A percentile compares a stretch with the other conserved stretches of the same genome.
Conservation (phyloP, 2,888 invertebrate genomes). For the Diarsia rubi region DNA sequence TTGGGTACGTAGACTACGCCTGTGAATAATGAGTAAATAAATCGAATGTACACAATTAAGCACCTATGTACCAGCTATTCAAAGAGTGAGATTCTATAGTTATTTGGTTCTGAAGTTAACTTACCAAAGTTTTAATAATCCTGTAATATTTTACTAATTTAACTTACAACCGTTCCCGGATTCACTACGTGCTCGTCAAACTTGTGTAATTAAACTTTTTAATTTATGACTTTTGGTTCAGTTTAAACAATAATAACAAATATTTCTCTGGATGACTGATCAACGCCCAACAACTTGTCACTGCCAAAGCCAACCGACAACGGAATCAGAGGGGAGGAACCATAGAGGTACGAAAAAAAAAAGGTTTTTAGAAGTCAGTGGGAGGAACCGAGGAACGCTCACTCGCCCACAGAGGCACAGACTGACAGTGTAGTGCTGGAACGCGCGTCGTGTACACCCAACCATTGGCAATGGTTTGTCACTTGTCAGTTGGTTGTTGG, state of each 20-base stretch:
- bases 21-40: background rate
- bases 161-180: background rate
- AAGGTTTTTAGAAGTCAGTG: too few relatives aligned
- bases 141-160: background rate
- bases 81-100: constrained; percentile 1
- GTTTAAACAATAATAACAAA: constrained; percentile 24
- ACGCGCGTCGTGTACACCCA: background rate
- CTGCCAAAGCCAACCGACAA: background rate
- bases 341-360: too few relatives aligned
- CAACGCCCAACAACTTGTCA: constrained; percentile 44
- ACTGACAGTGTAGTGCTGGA: background rate
- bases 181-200: background rate
- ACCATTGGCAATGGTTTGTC: background rate
- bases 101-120: constrained; percentile 3
- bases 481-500: background rate
- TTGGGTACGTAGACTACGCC: background rate
- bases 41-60: background rate
- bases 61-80: constrained; percentile 6
- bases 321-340: too few relatives aligned
- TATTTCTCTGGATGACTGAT: constrained; percentile 22
- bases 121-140: constrained; percentile 11
- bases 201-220: background rate
- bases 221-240: constrained; percentile 23
- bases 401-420: background rate
- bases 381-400: too few relatives aligned